Evolutionary conservation across 1,140 invertebrate species (phyloP).

Genomic region (Drosophila takahashii): DNA sequence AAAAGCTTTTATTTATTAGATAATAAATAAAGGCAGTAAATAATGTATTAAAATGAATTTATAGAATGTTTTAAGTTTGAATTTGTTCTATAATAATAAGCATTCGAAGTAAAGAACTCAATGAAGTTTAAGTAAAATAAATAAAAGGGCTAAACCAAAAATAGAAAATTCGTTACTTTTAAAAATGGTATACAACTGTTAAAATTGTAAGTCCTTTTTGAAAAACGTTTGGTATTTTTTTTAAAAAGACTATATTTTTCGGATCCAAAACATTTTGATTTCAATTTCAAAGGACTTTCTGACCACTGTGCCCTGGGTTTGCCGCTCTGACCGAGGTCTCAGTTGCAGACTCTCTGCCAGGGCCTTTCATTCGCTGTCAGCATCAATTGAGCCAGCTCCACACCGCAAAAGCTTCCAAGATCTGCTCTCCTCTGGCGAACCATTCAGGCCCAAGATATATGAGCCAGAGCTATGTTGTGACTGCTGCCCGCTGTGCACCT

Average conservation of each 20-base stretch:
- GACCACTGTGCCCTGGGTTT: slow-evolving; percentile 27
- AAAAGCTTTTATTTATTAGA: background rate
- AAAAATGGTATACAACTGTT: no score
- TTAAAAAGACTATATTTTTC: no score
- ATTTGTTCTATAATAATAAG: no score
- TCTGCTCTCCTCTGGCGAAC: slow-evolving; percentile 7
- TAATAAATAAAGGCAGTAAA: background rate
- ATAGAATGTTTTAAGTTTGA: no score
- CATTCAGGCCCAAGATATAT: slow-evolving; percentile 70
- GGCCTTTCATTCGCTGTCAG: slow-evolving; percentile 82
- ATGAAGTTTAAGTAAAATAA: no score
- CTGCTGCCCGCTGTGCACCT: slow-evolving; percentile 82
- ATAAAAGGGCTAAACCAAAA: no score
- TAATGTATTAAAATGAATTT: no score
- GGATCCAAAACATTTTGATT: background rate
- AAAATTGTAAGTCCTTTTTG: no score
- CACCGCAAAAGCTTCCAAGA: slow-evolving; percentile 30
- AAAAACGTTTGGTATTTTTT: no score
- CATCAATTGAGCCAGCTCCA: slow-evolving; percentile 74
- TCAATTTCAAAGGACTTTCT: background rate
- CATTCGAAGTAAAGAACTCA: no score
- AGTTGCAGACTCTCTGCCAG: slow-evolving; percentile 49
- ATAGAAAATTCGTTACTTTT: no score
- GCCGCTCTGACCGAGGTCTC: slow-evolving; percentile 29
- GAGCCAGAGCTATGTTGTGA: slow-evolving; percentile 77